Conservation (phyloP, 2,888 invertebrate species). For the Cheilosia vulpina region DNA sequence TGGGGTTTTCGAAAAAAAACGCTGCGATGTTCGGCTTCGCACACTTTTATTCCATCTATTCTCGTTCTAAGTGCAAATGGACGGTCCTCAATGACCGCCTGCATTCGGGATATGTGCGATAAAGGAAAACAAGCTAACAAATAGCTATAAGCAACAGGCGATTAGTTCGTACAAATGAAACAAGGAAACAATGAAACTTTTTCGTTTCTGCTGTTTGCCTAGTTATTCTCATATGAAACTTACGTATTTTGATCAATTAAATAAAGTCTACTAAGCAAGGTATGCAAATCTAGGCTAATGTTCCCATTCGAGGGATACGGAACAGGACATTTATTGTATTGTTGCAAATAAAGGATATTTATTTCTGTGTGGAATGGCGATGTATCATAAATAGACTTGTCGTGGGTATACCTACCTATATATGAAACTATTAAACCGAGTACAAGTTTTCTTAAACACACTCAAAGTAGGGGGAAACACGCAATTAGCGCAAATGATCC, state of each 20-base stretch:
- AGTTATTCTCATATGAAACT: background rate
- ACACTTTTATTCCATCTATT: background rate
- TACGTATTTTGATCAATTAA: no score
- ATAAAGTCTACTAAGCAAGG: background rate
- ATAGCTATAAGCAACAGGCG: background rate
- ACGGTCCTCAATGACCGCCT: slow-evolving; percentile 4
- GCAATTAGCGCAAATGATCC: slow-evolving; percentile 60
- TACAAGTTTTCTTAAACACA: background rate
- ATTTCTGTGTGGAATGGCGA: no score
- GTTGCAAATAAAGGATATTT: no score
- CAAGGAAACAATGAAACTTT: background rate
- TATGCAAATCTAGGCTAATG: slow-evolving; percentile 26
- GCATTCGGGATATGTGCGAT: slow-evolving; percentile 15
- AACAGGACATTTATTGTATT: no score
- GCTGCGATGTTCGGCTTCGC: slow-evolving; percentile 30
- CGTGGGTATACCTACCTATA: background rate
- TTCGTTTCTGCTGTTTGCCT: slow-evolving; percentile 3
- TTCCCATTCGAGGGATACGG: slow-evolving; percentile 1
- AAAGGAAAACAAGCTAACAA: background rate
- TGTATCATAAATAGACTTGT: background rate
- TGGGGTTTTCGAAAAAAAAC: slow-evolving; percentile 40
- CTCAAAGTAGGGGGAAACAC: slow-evolving; percentile 36
- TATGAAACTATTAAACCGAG: background rate
- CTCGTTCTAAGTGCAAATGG: slow-evolving; percentile 32
- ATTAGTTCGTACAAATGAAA: slow-evolving; percentile 5